Evolutionary conservation across 2,888 invertebrate genomes (phyloP), one percentile per base, ranked within the genome.

Genomic region (Epinotia nisella): DNA sequence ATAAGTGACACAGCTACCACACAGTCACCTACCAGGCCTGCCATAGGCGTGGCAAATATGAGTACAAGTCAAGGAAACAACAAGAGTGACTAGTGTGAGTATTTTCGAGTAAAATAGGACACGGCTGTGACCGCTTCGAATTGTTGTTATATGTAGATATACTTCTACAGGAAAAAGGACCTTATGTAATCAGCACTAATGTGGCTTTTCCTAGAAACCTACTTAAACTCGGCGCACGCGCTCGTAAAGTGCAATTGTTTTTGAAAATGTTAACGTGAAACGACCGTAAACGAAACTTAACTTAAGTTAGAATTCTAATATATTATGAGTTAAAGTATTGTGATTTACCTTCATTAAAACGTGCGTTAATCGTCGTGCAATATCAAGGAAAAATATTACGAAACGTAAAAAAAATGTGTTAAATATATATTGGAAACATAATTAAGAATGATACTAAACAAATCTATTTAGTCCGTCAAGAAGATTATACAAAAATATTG

Each of bases 101-200:
- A 10, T 35, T 64, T 64, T 51, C 11, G n/a, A 51, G 51, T 19
- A 60, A 59, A 49, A 51, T 17, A 51, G 9, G 39, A 39, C 24
- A 10, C 9, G 64, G 45, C 5, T 41, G 45, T 24, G 58, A 58
- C 71, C 59, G 60, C n/a, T 17, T 71, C 66, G 53, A 66, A 71
- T 71, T 53, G 21, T 19, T 58, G 17, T 60, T 60, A 19, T 39
- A 41, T 19, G 1, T 11, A 13, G 0, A 2, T 39, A 11, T 13
- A 7, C 41, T 45, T 45, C 2, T 9, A 61, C 15, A 61, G 15
- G 3, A 21, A 61, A 61, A 19, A 1, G 15, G 1, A 19, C 21
- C 41, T 41, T 13, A 60, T 39, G 60, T 7, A 29, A 13, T 1
- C 15, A 15, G 9, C 13, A 56, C 15, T 41, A 41, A 19, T 15